A percentile compares a stretch with the other conserved stretches of the same genome.
phyloP scores from a whole-genome alignment of 2,888 invertebrate species.

The Nephrotoma flavescens region DNA sequence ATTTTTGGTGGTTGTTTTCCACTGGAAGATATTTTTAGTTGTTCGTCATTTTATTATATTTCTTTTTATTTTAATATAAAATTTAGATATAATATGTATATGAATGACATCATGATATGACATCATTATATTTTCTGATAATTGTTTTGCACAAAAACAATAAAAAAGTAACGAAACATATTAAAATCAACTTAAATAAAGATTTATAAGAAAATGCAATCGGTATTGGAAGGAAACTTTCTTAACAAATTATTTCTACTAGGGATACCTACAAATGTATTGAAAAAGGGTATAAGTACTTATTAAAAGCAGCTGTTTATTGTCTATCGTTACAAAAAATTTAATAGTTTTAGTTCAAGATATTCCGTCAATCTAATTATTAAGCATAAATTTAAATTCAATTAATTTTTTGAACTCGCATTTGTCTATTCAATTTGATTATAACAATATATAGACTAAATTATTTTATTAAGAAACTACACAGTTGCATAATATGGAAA shows the following conservation, averaged over 20 bases:
- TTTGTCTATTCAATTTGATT: too few relatives aligned
- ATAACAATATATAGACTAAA: too few relatives aligned
- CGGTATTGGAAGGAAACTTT: neutral
- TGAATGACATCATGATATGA: neutral
- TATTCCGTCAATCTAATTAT: too few relatives aligned
- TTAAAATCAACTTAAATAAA: neutral
- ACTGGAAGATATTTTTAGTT: neutral
- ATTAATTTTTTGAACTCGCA: too few relatives aligned
- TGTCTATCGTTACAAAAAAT: neutral
- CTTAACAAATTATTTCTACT: neutral
- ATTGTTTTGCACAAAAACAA: neutral
- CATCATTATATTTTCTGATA: neutral
- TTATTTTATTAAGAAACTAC: too few relatives aligned
- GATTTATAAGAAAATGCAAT: neutral
- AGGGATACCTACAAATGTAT: neutral
- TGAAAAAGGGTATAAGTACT: too few relatives aligned
- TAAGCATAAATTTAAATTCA: too few relatives aligned
- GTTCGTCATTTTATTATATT: neutral
- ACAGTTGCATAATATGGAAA: neutral
- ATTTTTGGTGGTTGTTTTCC: neutral
- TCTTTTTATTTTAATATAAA: neutral
- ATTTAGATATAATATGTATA: neutral
- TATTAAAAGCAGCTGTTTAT: neutral
- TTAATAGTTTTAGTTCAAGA: neutral
- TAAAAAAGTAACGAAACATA: neutral